phyloP scores from a whole-genome alignment of 2,113 vertebrate species.

The Tetrax tetrax region DNA sequence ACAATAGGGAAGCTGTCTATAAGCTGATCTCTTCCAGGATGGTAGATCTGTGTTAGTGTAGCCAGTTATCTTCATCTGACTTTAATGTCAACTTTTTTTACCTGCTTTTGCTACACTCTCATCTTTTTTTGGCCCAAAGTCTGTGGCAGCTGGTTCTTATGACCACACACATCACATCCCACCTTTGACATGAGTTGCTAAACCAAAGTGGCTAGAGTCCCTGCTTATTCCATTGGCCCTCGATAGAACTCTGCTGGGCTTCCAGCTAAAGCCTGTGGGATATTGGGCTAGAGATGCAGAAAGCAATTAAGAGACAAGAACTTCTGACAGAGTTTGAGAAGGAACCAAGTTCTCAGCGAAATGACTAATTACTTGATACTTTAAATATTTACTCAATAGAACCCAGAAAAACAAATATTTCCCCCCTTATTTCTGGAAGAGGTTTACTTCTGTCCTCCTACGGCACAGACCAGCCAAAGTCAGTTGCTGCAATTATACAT shows the following conservation, averaged over 20 bases:
- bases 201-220: neutral
- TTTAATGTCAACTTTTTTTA: neutral
- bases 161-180: neutral
- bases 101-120: neutral
- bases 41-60: neutral
- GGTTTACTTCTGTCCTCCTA: neutral
- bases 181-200: neutral
- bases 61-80: neutral
- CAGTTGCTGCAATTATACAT: neutral
- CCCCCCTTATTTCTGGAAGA: neutral
- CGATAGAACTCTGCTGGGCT: neutral
- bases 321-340: neutral
- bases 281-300: neutral
- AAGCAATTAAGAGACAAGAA: neutral
- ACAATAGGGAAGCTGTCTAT: neutral
- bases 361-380: neutral
- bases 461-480: neutral
- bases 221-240: neutral
- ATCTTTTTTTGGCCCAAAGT: neutral
- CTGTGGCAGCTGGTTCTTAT: neutral
- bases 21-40: neutral
- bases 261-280: neutral
- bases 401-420: neutral
- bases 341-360: neutral
- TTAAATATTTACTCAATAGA: neutral